Evolutionary conservation across 2,888 invertebrate species (phyloP).

Genomic region (Mimachlamys varia): DNA sequence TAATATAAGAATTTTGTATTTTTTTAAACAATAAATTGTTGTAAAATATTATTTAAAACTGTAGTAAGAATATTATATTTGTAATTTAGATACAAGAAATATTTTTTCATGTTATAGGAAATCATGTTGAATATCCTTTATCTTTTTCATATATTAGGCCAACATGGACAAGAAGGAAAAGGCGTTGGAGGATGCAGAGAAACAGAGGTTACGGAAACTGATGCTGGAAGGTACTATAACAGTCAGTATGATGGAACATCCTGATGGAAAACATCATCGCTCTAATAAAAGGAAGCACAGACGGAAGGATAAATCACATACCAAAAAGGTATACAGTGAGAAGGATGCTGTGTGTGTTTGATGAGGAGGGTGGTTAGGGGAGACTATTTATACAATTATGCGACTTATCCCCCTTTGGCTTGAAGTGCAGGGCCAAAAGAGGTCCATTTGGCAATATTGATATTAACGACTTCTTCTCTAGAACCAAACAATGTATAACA

Average conservation of each 20-base stretch:
- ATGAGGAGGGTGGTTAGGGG: neutral
- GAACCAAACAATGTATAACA: no score
- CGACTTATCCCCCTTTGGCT: no score
- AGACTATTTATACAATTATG: neutral
- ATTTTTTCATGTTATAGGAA: no score
- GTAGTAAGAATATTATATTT: no score
- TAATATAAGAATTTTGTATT: no score
- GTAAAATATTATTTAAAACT: no score
- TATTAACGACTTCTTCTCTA: no score
- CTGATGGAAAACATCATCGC: slow-evolving; percentile 40
- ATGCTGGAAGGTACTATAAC: slow-evolving; percentile 62
- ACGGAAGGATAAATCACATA: neutral
- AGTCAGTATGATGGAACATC: slow-evolving; percentile 25
- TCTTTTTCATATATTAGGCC: slow-evolving; percentile 47
- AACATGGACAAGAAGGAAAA: slow-evolving; percentile 62
- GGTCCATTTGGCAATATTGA: no score
- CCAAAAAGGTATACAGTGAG: neutral
- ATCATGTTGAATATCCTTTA: no score
- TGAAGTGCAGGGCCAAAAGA: no score
- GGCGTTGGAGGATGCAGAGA: slow-evolving; percentile 59
- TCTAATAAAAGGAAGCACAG: neutral
- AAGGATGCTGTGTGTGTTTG: neutral
- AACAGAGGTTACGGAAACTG: slow-evolving; percentile 58
- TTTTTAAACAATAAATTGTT: no score
- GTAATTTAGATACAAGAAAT: no score